Evolutionary conservation across 2,888 invertebrate species (phyloP).

Genomic region (Exocentrus adspersus): DNA sequence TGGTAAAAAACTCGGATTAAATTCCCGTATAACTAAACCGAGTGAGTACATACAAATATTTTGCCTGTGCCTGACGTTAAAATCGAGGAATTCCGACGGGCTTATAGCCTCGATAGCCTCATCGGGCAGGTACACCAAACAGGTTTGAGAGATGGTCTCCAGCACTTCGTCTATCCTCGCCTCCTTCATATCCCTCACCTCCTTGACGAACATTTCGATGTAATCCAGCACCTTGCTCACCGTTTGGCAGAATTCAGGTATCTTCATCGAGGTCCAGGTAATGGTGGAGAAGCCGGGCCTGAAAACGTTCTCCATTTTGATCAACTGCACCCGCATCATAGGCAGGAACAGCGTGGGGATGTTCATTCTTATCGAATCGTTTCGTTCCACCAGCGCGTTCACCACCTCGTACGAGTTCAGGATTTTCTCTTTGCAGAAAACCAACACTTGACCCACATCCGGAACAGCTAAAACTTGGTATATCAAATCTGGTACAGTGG

Average conservation of each 20-base stretch:
- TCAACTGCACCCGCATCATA: conserved; percentile 73
- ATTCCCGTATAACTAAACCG: conserved; percentile 3
- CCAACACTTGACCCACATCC: conserved; percentile 78
- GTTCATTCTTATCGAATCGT: conserved; percentile 68
- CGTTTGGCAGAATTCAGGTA: conserved; percentile 70
- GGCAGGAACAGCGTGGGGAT: conserved; percentile 78
- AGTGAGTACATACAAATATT: conserved; percentile 64
- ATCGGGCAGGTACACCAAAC: conserved; percentile 72
- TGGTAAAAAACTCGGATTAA: no score
- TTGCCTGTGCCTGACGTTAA: conserved; percentile 70
- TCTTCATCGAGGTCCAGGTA: conserved; percentile 84
- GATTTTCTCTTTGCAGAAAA: conserved; percentile 78
- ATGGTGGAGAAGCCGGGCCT: conserved; percentile 80
- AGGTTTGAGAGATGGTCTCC: conserved; percentile 69
- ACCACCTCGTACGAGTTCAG: conserved; percentile 71
- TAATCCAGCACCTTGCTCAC: conserved; percentile 69
- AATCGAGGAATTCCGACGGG: conserved; percentile 70
- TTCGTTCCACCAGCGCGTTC: conserved; percentile 71
- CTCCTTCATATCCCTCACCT: conserved; percentile 78
- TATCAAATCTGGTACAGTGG: not conserved
- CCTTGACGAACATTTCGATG: conserved; percentile 74
- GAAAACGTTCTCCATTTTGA: conserved; percentile 76
- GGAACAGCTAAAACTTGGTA: conserved; percentile 70
- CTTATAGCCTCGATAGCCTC: conserved; percentile 72
- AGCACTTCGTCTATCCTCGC: conserved; percentile 78